Evolutionary conservation across 2,113 vertebrate species (phyloP).

Genomic region (Boulengeromyrus knoepffleri): DNA sequence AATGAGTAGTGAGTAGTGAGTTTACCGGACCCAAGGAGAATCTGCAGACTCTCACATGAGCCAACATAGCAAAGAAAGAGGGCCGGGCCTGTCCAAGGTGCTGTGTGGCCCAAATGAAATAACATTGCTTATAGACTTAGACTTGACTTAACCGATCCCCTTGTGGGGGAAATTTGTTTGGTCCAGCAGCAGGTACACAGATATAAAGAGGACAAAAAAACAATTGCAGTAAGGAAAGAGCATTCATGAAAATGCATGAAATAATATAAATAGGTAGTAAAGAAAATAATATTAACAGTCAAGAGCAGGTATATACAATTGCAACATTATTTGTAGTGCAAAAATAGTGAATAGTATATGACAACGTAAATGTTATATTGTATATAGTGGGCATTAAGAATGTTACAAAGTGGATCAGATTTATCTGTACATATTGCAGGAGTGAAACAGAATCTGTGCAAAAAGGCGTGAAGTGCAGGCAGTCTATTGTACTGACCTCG

Average conservation of each 20-base stretch:
- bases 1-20: neutral
- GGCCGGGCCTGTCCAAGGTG: neutral
- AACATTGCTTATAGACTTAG: constrained; percentile 1
- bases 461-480: neutral
- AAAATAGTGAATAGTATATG: neutral
- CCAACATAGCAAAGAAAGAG: neutral
- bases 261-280: neutral
- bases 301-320: neutral
- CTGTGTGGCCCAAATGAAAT: neutral
- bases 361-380: neutral
- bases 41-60: constrained; percentile 15
- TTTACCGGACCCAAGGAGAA: constrained; percentile 13
- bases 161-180: neutral
- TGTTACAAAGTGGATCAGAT: neutral
- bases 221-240: neutral
- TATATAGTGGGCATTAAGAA: neutral
- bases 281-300: neutral
- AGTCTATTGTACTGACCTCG: neutral
- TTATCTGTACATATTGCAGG: neutral
- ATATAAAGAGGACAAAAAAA: neutral
- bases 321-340: neutral
- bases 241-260: neutral
- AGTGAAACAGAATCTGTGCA: neutral
- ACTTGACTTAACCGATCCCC: neutral
- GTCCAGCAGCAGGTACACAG: neutral